phyloP scores from a whole-genome alignment of 2,113 vertebrate species.

The Psophia crepitans region DNA sequence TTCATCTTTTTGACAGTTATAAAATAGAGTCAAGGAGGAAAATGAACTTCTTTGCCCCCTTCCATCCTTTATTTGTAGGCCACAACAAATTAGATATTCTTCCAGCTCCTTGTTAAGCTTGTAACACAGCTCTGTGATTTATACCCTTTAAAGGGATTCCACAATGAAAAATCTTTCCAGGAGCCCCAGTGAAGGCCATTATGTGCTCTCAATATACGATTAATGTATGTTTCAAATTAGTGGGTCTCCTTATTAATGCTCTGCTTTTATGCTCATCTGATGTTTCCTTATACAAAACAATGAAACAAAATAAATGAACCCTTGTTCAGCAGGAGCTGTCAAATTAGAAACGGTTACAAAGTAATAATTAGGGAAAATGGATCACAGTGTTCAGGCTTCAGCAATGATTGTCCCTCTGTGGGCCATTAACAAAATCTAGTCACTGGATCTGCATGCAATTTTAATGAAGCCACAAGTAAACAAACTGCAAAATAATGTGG shows the following conservation, averaged over 20 bases:
- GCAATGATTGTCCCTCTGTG: conserved; percentile 66
- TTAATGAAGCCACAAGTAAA: conserved; percentile 75
- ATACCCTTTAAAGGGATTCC: neutral
- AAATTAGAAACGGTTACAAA: conserved; percentile 72
- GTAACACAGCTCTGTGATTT: neutral
- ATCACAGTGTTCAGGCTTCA: conserved; percentile 64
- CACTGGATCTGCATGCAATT: conserved; percentile 68
- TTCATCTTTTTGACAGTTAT: neutral
- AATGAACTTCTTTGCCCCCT: neutral
- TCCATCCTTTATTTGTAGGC: neutral
- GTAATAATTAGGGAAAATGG: conserved; percentile 77
- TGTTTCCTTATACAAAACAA: conserved; percentile 55
- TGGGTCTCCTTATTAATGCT: neutral
- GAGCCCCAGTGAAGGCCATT: neutral
- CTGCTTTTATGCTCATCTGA: conserved; percentile 24
- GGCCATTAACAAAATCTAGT: conserved; percentile 72
- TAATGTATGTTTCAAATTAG: conserved; percentile 38
- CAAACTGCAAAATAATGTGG: conserved; percentile 61
- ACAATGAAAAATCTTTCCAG: neutral
- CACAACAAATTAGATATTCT: neutral
- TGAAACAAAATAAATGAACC: conserved; percentile 70
- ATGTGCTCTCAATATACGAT: neutral
- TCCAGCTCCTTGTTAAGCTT: neutral
- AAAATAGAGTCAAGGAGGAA: neutral
- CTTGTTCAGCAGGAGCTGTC: conserved; percentile 71